Base-by-base conservation (phyloP, 2,888 invertebrate species). In the Actias luna region DNA sequence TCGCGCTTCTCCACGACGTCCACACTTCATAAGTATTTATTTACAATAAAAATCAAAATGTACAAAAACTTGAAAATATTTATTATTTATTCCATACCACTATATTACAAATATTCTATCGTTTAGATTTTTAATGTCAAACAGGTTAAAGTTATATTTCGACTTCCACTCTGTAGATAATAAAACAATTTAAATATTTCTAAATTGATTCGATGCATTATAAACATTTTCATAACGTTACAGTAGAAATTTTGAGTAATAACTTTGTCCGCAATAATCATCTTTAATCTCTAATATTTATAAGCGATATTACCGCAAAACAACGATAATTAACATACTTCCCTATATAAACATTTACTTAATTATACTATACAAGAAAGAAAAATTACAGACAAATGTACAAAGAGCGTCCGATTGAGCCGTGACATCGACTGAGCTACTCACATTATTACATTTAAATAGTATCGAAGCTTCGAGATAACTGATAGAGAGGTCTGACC, bases 371-470 rank as follows among this genome's bases (percentile, higher is more conserved):
- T 31, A 62, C 55, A 55, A 58, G 31, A 62, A 39, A 62, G 22
- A 58, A 62, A 62, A 58, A 42, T 33, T 62, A 62, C 46, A 62
- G 25, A 62, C 31, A 36, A 39, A 42, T 62, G 58, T 42, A 57
- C 42, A 62, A 42, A 16, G 57, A 57, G 29, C 31, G 55, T 61
- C 12, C 29, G 31, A 62, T 42, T 58, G 61, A 62, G 58, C 58
- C 25, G 29, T 25, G 57, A 42, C 42, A 58, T 27, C 52, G 12
- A 55, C 55, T 22, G 25, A 25, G 2, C 46, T 7, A 18, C 14
- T 8, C 14, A 33, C 8, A 8, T 33, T 8, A 8, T 33, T 33
- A 33, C 33, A 7, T 33, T 33, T 8, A 33, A 33, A 33, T 33
- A 33, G n/a, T 8, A 18, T n/a, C 10, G 8, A 22, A 16, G 4